These are phyloP conservation scores for Myiozetetes cayanensis DNA, from an alignment of 2,113 vertebrate species.

Conservation along the genomic window DNA sequence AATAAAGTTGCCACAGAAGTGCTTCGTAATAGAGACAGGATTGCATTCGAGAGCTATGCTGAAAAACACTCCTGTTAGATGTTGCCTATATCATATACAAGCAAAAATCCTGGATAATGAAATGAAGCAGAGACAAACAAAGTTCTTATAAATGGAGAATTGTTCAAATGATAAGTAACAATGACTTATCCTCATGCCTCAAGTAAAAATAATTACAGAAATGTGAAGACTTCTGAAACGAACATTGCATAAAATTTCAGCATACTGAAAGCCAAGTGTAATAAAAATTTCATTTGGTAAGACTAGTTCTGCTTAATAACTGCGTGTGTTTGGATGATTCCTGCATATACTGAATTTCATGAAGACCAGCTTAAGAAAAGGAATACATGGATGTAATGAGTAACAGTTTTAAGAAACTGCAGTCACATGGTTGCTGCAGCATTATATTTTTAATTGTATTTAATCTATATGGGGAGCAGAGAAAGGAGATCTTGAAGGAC, in stretches of 20 bases:
- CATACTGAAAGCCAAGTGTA: background rate
- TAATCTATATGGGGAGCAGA: conserved; percentile 4
- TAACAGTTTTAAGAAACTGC: background rate
- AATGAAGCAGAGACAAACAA: background rate
- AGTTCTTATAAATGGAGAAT: background rate
- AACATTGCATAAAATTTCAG: background rate
- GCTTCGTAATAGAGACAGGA: background rate
- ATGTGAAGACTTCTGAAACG: background rate
- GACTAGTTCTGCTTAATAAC: background rate
- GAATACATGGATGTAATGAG: background rate
- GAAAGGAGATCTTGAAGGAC: background rate
- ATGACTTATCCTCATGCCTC: background rate
- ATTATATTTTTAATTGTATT: conserved; percentile 28
- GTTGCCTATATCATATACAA: background rate
- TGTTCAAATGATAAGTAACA: background rate
- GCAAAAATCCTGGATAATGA: background rate
- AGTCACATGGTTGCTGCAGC: background rate
- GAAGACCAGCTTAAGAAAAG: background rate
- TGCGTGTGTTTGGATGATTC: background rate
- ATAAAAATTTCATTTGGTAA: background rate
- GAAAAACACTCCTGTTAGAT: background rate
- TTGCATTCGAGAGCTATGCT: background rate
- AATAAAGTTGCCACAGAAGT: background rate
- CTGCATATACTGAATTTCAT: background rate
- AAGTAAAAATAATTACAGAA: background rate